These are phyloP conservation scores for Mythimna lalbum DNA, from an alignment of 2,888 invertebrate genomes.

Conservation along the genomic window DNA sequence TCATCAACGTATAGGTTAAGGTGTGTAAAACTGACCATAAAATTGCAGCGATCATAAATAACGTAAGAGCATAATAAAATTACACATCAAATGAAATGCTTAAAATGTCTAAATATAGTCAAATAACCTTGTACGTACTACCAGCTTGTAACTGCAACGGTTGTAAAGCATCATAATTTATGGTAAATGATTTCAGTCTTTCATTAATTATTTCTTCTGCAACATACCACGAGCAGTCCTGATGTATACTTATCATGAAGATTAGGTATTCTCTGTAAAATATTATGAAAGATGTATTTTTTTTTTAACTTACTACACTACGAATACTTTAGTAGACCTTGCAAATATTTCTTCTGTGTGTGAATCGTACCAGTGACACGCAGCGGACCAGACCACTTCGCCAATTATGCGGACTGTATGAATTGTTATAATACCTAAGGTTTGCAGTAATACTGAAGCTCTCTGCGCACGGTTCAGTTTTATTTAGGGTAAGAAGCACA, in stretches of 20 bases:
- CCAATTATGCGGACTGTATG: too few relatives aligned
- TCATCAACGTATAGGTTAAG: constrained; percentile 1
- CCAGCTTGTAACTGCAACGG: not conserved
- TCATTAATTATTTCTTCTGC: constrained; percentile 3
- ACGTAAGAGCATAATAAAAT: constrained; percentile 1
- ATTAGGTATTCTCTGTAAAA: not conserved
- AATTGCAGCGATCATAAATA: constrained; percentile 9
- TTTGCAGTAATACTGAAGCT: too few relatives aligned
- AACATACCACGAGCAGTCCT: not conserved
- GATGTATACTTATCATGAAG: not conserved
- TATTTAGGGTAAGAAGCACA: too few relatives aligned
- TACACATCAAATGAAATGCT: constrained; percentile 12
- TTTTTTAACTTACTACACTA: too few relatives aligned
- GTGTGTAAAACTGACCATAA: not conserved
- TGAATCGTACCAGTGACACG: too few relatives aligned
- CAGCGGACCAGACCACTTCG: too few relatives aligned
- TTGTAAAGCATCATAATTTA: not conserved
- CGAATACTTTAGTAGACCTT: too few relatives aligned
- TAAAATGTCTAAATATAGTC: not conserved
- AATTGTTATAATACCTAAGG: too few relatives aligned
- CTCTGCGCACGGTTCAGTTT: too few relatives aligned
- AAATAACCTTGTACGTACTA: too few relatives aligned
- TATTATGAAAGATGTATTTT: too few relatives aligned
- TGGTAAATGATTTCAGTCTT: not conserved
- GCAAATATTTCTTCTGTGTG: too few relatives aligned